A percentile compares a stretch with the other conserved stretches of the same genome.
Evolutionary conservation across 2,113 vertebrate species (phyloP).

Genomic region (Parus major): DNA sequence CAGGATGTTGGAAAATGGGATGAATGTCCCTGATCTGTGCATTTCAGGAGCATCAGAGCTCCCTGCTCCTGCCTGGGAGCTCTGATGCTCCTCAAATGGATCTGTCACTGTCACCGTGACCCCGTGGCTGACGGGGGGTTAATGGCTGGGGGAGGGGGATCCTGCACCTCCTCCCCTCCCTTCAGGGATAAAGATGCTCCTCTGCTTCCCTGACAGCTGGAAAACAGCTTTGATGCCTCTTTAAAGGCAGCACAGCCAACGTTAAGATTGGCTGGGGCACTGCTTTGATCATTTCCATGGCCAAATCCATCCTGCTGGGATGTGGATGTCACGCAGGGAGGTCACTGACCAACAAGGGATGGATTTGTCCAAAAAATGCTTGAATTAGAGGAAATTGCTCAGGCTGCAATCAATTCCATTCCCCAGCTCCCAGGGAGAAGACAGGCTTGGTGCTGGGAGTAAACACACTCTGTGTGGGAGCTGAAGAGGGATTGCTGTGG

Average conservation of each 20-base stretch:
- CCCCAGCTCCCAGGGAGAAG: neutral
- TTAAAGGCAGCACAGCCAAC: neutral
- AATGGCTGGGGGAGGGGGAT: neutral
- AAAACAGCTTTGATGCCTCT: neutral
- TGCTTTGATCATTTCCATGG: neutral
- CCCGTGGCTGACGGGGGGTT: accelerated
- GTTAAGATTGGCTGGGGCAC: neutral
- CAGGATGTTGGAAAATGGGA: neutral
- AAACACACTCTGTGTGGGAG: accelerated
- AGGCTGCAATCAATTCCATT: neutral
- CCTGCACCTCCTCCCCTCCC: neutral
- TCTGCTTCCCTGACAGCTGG: neutral
- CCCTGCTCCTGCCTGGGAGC: neutral
- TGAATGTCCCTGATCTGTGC: neutral
- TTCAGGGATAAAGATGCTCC: neutral
- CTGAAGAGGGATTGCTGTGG: neutral
- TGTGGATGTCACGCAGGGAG: accelerated
- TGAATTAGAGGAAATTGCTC: neutral
- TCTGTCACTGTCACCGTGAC: neutral
- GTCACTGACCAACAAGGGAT: neutral
- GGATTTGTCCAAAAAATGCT: neutral
- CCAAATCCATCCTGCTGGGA: neutral
- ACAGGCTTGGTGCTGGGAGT: neutral
- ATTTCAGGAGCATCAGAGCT: accelerated
- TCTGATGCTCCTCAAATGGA: neutral